Evolutionary conservation across 2,797 vertebrate species (phyloP), one percentile per base, ranked within the genome.

Genomic region (Rhadinocentrus ornatus): DNA sequence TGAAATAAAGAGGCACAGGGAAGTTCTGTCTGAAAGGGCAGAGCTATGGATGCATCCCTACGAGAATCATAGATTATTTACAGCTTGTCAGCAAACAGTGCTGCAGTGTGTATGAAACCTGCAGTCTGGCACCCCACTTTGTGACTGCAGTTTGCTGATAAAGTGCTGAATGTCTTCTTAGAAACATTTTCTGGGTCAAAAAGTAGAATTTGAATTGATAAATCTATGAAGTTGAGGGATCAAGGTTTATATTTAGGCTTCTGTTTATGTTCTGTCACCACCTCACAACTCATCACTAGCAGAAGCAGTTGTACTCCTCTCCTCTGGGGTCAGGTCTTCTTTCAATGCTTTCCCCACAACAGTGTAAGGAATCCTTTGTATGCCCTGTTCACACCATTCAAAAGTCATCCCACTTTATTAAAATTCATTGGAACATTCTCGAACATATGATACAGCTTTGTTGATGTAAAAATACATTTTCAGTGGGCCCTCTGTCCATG

Each of bases 21-120:
- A 46, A n/a, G 44, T n/a, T n/a, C 18, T 34, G 15, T 68, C 20
- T 26, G 6, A 68, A 12, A 13, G 39, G 11, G 65, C 62, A 74
- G 64, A 79, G 69, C 69, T 70, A 44, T 86, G 71, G 74, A 83
- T 75, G 81, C 46, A 63, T 78, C 69, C 67, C 77, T 80, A 83
- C 85, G 80, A 86, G 83, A 84, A 68, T 81, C 84, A 32, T 46
- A 46, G 75, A 89, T 86, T 86, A 86, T 87, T 87, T 73, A 83
- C 62, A 46, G 61, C 56, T 78, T 81, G 78, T 84, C 67, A 53
- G 73, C 55, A 69, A 75, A 31, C 5, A 44, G 20, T 9, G 52
- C 57, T 22, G 61, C 37, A 31, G 60, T 41, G 53, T 73, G 69
- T 59, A 77, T 83, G 39, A 82, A 62, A 76, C 54, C 46, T 56